Conservation (phyloP, 2,888 invertebrate species). For the Nezara viridula region DNA sequence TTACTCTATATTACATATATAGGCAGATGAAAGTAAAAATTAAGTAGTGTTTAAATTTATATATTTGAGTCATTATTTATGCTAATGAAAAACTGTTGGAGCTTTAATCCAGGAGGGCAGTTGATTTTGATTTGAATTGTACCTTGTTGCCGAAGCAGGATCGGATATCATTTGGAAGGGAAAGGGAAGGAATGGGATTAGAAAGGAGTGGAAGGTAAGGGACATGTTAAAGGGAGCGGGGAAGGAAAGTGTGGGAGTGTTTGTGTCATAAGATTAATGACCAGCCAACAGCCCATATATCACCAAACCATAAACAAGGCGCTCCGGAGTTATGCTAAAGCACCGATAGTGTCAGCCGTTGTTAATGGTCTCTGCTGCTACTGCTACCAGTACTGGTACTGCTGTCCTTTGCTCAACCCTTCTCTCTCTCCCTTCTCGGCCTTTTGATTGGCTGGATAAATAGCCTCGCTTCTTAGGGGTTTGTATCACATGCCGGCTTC, state of each 20-base stretch:
- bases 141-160: neutral
- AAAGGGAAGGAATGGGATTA: neutral
- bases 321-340: constrained; percentile 50
- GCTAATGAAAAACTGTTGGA: too few species aligned
- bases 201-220: constrained; percentile 1
- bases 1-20: too few species aligned
- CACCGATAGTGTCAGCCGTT: constrained; percentile 51
- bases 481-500: neutral
- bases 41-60: too few species aligned
- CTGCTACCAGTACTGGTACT: neutral
- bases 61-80: too few species aligned
- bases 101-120: too few species aligned
- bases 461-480: neutral
- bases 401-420: neutral
- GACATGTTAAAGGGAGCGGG: neutral
- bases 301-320: constrained; percentile 50
- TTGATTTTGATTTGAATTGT: too few species aligned
- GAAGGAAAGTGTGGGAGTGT: constrained; percentile 33
- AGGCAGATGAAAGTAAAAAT: too few species aligned
- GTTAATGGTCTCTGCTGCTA: constrained; percentile 11
- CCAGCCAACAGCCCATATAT: constrained; percentile 21
- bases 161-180: constrained; percentile 1
- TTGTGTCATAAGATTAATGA: constrained; percentile 55
- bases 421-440: constrained; percentile 3
- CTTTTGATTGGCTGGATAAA: neutral